A percentile compares a stretch with the other conserved stretches of the same genome.
phyloP scores from a whole-genome alignment of 2,888 invertebrate genomes.

The Platycheirus rosarum region DNA sequence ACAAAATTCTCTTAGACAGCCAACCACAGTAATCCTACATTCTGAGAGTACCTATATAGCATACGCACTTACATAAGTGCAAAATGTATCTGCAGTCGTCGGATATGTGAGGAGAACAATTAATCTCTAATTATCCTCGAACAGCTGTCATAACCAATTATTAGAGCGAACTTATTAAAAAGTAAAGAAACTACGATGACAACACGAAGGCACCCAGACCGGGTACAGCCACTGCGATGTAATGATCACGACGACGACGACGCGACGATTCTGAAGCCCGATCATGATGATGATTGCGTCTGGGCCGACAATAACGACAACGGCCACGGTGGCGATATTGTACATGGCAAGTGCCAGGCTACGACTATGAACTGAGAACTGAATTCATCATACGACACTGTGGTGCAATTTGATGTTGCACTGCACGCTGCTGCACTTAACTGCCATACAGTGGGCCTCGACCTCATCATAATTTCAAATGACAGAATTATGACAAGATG shows the following conservation, averaged over 20 bases:
- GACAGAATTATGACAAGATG: constrained; percentile 80
- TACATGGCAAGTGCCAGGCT: constrained; percentile 67
- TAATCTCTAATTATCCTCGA: constrained; percentile 82
- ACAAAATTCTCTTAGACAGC: constrained; percentile 40
- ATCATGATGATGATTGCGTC: constrained; percentile 56
- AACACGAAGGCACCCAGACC: constrained; percentile 40
- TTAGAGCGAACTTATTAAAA: constrained; percentile 74
- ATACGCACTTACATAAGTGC: constrained; percentile 57
- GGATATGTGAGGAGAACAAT: constrained; percentile 80
- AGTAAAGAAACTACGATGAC: constrained; percentile 24
- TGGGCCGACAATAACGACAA: constrained; percentile 65
- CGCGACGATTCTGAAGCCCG: constrained; percentile 7
- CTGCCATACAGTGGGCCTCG: constrained; percentile 51
- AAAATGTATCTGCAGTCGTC: constrained; percentile 61
- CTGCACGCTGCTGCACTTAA: constrained; percentile 33
- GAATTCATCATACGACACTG: constrained; percentile 51
- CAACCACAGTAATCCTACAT: constrained; percentile 26
- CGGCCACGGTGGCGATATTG: constrained; percentile 23
- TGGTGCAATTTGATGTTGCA: constrained; percentile 17
- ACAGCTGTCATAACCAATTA: constrained; percentile 80
- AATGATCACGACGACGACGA: constrained; percentile 32
- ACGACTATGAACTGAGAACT: constrained; percentile 44
- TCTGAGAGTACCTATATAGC: constrained; percentile 12
- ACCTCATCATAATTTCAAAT: constrained; percentile 75
- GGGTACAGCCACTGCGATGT: constrained; percentile 41